phyloP scores from a whole-genome alignment of 2,888 invertebrate species.

The Tyria jacobaeae region DNA sequence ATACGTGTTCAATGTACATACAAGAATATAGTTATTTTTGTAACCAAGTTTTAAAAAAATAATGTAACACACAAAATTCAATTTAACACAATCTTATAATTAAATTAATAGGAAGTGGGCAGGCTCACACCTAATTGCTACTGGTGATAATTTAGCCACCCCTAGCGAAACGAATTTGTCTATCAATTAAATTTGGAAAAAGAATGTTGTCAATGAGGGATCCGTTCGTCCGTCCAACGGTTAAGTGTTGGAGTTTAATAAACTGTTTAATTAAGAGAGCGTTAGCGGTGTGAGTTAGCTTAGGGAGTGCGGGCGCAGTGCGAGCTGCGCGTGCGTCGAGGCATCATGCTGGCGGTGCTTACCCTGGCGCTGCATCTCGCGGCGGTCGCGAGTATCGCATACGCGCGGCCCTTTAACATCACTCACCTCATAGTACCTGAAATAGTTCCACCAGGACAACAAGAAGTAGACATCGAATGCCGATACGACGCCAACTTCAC shows the following conservation, averaged over 20 bases:
- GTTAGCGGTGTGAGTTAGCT: slow-evolving; percentile 63
- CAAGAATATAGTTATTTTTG: background rate
- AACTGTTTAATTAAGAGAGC: slow-evolving; percentile 83
- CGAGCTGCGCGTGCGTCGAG: slow-evolving; percentile 69
- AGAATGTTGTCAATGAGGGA: slow-evolving; percentile 67
- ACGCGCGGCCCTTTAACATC: slow-evolving; percentile 70
- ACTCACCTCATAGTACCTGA: slow-evolving; percentile 72
- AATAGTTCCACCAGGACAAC: slow-evolving; percentile 64
- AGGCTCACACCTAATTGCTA: slow-evolving; percentile 41
- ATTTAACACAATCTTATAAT: background rate
- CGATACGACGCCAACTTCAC: slow-evolving; percentile 81
- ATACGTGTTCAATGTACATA: background rate
- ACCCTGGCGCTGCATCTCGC: slow-evolving; percentile 48
- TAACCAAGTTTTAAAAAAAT: background rate
- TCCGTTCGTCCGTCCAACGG: slow-evolving; percentile 66
- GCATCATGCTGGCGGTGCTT: slow-evolving; percentile 71
- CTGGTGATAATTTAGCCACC: slow-evolving; percentile 50
- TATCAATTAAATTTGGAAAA: slow-evolving; percentile 71
- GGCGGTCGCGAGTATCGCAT: slow-evolving; percentile 47
- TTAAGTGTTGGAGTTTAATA: slow-evolving; percentile 84
- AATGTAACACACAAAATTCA: background rate
- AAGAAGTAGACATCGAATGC: slow-evolving; percentile 76
- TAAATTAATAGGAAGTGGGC: slow-evolving; percentile 40
- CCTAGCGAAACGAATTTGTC: slow-evolving; percentile 75
- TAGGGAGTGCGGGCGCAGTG: slow-evolving; percentile 66